Evolutionary conservation across 2,797 vertebrate species (phyloP).

Genomic region (Podarcis lilfordi): DNA sequence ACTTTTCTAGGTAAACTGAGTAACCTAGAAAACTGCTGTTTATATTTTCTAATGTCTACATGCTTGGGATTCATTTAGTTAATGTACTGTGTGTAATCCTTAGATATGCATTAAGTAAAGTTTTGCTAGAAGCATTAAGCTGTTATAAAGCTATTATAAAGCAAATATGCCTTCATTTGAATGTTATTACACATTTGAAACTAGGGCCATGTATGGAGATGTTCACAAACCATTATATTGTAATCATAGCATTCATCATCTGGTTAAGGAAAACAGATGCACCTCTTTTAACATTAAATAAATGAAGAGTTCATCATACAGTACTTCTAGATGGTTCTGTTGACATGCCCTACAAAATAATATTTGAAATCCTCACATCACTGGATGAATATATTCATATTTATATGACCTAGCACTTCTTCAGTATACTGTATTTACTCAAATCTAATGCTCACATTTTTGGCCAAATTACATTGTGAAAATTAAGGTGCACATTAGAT

Average conservation of each 20-base stretch:
- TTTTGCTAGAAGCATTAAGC: background rate
- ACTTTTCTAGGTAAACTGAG: no score
- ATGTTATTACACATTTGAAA: conserved; percentile 12
- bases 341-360: background rate
- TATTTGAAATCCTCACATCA: background rate
- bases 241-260: background rate
- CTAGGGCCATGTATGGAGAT: background rate
- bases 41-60: no score
- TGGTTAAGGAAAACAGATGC: background rate
- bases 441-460: no score
- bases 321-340: background rate
- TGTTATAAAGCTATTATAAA: background rate
- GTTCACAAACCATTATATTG: conserved; percentile 5
- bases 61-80: background rate
- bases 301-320: background rate
- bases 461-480: no score
- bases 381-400: background rate
- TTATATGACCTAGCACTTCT: background rate
- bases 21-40: no score
- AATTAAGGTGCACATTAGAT: no score
- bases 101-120: background rate
- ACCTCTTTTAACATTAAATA: background rate
- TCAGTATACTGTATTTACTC: no score
- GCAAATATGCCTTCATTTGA: background rate
- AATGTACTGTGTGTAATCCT: background rate